Evolutionary conservation across 2,888 invertebrate genomes (phyloP).

Genomic region (Dinocampus coccinellae): DNA sequence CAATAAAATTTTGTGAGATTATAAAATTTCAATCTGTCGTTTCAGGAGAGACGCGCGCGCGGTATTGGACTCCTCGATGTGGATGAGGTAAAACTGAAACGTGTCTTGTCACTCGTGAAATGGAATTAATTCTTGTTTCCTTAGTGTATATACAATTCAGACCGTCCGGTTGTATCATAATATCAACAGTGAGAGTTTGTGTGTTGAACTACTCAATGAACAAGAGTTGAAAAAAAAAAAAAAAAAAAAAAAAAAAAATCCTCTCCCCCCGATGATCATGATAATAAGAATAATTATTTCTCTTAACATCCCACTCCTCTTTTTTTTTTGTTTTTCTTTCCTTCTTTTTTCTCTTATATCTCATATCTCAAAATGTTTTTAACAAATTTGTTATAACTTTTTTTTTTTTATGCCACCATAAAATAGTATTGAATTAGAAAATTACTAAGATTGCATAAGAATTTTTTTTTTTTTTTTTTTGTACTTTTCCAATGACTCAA

Average conservation of each 20-base stretch:
- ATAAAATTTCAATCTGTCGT: constrained; percentile 42
- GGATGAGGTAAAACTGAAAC: constrained; percentile 37
- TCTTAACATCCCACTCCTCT: not conserved
- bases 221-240: constrained; percentile 1
- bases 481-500: constrained; percentile 10
- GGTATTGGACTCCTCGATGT: constrained; percentile 41
- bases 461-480: constrained; percentile 12
- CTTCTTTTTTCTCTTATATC: not conserved
- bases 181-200: constrained; percentile 35
- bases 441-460: not conserved
- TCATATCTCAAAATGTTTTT: not conserved
- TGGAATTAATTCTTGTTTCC: constrained; percentile 4
- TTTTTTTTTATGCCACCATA: not conserved
- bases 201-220: constrained; percentile 33
- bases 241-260: no score
- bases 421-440: constrained; percentile 1
- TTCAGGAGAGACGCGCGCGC: constrained; percentile 43
- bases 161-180: constrained; percentile 33
- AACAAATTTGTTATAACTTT: not conserved
- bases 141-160: constrained; percentile 44
- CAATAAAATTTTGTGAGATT: constrained; percentile 37
- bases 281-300: constrained; percentile 7
- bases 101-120: not conserved
- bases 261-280: not conserved
- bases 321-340: no score